These are phyloP conservation scores for Stegophylla sp. DNA, from an alignment of 2,888 invertebrate genomes.

Conservation along the genomic window DNA sequence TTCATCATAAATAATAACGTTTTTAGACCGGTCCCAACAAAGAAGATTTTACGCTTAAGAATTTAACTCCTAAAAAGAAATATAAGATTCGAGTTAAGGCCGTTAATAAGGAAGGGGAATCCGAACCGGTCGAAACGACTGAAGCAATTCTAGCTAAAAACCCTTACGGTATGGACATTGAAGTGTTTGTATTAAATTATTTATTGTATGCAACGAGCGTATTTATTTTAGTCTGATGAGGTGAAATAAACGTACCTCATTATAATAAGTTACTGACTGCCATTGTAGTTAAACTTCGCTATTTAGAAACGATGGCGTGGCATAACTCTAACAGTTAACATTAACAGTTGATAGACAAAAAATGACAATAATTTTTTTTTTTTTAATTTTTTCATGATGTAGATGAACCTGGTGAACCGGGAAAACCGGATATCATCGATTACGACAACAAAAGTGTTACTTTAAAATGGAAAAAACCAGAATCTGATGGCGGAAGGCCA, in stretches of 20 bases:
- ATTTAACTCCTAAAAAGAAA: constrained; percentile 91
- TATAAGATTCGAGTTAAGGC: constrained; percentile 98
- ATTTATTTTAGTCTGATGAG: no score
- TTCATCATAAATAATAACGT: background rate
- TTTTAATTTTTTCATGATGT: constrained; percentile 54
- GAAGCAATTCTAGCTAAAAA: constrained; percentile 91
- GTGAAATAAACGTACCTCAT: no score
- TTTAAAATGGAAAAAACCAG: constrained; percentile 88
- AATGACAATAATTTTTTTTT: background rate
- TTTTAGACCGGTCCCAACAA: constrained; percentile 74
- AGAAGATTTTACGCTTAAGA: constrained; percentile 83
- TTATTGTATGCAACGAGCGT: no score
- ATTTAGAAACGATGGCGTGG: no score
- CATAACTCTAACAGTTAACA: background rate
- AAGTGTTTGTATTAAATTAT: no score
- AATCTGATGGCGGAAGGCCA: constrained; percentile 88
- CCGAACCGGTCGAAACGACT: constrained; percentile 90
- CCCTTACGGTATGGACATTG: constrained; percentile 79
- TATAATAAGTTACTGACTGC: no score
- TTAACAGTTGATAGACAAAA: background rate
- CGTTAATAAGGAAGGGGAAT: constrained; percentile 96
- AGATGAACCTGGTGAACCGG: constrained; percentile 89
- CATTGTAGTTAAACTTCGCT: no score
- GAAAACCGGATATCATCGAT: constrained; percentile 88
- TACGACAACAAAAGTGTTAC: constrained; percentile 93